Evolutionary conservation across 1,140 invertebrate species (phyloP), one percentile per base, ranked within the genome.

Genomic region (Drepana arcuata): DNA sequence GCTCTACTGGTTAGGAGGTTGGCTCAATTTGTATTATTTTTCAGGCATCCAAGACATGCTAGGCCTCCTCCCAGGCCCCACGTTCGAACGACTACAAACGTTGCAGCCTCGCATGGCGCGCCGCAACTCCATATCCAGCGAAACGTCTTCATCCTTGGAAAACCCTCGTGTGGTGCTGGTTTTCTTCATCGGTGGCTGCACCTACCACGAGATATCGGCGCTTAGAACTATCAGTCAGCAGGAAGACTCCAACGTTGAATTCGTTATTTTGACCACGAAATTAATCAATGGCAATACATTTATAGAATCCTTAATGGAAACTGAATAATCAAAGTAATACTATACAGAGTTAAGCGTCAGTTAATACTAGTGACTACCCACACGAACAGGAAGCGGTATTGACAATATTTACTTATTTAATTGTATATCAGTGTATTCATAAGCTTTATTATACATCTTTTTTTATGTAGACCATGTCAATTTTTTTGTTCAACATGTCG

Each of bases 181-280:
- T 0, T 95, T 97, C 67, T 98, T 98, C 67, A 90, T 99, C 12
- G 97, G 97, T 7, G 97, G 97, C 1, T 96, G 96, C 67, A 99
- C 97, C 0, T 98, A 92, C 85, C 93, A 96, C 2, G 97, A 99
- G 81, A 91, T 99, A 55, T 95, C 96, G 1, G 95, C 96, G 0
- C 77, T 99, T 1, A 86, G 97, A 47, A 97, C 95, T 71, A 85
- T 99, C 2, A 93, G 95, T 4, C 92, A 95, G 61, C 91, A 95
- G 75, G 95, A 97, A 83, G 95, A 98, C 51, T 90, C 91, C 23
- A 93, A 93, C 65, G 92, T 94, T 10, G 95, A 98, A 71, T 98
- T 97, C 83, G 87, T 98, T 9, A 89, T 99, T 34, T 91, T 93
- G 28, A 97, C 96, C 10, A 98, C 96, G 0, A 96, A 96, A 78